A percentile compares a stretch with the other conserved stretches of the same genome.
Conservation (phyloP, 1,140 invertebrate genomes). For the Prorops nasuta region DNA sequence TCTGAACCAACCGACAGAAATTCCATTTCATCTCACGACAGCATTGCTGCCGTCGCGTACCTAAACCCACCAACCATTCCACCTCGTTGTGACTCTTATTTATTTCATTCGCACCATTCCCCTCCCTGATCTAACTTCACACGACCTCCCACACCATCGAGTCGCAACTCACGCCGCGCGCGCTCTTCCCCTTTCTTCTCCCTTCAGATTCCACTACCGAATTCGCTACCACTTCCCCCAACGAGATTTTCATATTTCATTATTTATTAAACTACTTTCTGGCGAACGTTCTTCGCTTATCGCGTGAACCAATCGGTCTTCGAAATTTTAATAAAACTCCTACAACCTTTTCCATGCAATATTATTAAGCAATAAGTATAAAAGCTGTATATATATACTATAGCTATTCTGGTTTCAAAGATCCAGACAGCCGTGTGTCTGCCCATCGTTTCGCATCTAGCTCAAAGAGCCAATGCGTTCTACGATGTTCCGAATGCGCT, state of each 20-base stretch:
- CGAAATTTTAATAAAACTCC: too few species aligned
- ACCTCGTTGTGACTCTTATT: conserved; percentile 25
- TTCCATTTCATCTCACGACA: conserved; percentile 32
- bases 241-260: too few species aligned
- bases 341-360: too few species aligned
- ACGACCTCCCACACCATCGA: conserved; percentile 13
- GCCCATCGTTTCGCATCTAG: conserved; percentile 18
- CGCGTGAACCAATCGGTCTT: conserved; percentile 5
- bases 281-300: background rate
- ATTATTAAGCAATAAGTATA: too few species aligned
- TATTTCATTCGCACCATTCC: conserved; percentile 24
- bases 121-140: background rate
- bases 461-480: conserved; percentile 3
- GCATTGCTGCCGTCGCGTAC: background rate
- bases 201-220: conserved; percentile 1
- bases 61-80: background rate
- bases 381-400: too few species aligned
- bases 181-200: background rate
- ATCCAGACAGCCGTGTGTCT: too few species aligned
- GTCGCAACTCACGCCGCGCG: background rate
- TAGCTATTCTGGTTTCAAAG: too few species aligned
- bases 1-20: conserved; percentile 35
- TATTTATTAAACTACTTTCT: too few species aligned
- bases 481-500: conserved; percentile 14
- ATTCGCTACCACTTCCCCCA: too few species aligned